phyloP scores from a whole-genome alignment of 2,113 vertebrate species.

The Circaetus cinerascens region DNA sequence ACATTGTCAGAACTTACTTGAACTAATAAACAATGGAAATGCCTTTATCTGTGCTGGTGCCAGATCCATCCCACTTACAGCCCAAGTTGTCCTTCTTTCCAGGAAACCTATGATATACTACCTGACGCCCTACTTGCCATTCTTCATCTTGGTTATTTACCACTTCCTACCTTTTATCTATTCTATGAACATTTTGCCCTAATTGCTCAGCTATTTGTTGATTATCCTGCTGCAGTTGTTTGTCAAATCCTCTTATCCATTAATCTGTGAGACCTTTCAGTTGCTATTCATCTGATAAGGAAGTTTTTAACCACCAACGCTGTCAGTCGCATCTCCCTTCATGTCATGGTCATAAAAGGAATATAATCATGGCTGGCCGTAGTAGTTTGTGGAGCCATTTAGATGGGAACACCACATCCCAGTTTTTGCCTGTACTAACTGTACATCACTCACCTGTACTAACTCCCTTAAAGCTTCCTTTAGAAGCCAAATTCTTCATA shows the following conservation, averaged over 20 bases:
- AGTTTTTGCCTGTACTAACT: too few relatives aligned
- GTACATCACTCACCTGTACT: neutral
- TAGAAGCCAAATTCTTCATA: neutral
- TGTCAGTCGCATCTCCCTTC: neutral
- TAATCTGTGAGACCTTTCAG: slow-evolving; percentile 32
- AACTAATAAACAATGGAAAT: slow-evolving; percentile 20
- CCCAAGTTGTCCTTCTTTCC: neutral
- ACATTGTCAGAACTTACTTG: neutral
- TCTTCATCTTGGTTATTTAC: neutral
- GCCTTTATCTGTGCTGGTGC: neutral
- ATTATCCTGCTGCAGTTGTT: neutral
- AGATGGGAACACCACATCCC: neutral
- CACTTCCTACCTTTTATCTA: slow-evolving; percentile 5
- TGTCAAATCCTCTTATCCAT: slow-evolving; percentile 9
- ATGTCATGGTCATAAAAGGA: neutral
- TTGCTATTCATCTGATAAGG: neutral
- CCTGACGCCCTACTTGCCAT: neutral
- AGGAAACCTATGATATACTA: neutral
- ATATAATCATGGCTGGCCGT: neutral
- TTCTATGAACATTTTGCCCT: neutral
- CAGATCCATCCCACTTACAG: neutral
- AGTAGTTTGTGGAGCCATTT: neutral
- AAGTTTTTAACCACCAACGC: neutral
- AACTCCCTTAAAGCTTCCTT: neutral
- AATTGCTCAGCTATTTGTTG: slow-evolving; percentile 37